A percentile compares a stretch with the other conserved stretches of the same genome.
These are phyloP conservation scores for Agrochola lota DNA, from an alignment of 2,888 invertebrate genomes.

Conservation along the genomic window DNA sequence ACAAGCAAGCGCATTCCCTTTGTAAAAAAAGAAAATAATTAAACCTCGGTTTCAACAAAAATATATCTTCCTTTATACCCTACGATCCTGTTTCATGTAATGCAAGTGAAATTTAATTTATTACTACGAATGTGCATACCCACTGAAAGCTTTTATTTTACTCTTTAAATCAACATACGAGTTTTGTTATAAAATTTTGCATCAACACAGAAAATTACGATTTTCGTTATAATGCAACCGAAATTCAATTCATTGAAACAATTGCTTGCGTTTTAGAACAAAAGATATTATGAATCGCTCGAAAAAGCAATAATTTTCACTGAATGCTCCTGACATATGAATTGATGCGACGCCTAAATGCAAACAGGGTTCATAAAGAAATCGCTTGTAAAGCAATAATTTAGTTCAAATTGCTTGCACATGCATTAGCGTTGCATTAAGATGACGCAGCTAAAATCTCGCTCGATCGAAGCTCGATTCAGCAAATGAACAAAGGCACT, in stretches of 20 bases:
- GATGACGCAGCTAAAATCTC: constrained; percentile 10
- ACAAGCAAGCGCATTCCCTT: constrained; percentile 30
- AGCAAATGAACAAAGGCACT: constrained; percentile 36
- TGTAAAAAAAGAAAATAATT: constrained; percentile 49
- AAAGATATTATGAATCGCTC: constrained; percentile 41
- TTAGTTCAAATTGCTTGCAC: constrained; percentile 5
- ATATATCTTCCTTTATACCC: constrained; percentile 15
- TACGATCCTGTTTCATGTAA: constrained; percentile 40
- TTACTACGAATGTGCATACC: constrained; percentile 31
- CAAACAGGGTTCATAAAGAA: constrained; percentile 5
- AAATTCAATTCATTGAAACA: constrained; percentile 54
- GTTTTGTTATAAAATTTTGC: constrained; percentile 47
- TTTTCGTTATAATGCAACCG: constrained; percentile 46
- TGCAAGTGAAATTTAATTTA: constrained; percentile 55
- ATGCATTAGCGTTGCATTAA: constrained; percentile 6
- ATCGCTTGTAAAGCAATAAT: constrained; percentile 28
- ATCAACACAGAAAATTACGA: constrained; percentile 28
- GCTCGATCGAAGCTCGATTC: not conserved
- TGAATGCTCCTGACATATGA: constrained; percentile 20
- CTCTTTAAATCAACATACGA: constrained; percentile 40
- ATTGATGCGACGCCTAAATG: constrained; percentile 5
- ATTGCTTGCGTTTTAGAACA: constrained; percentile 31
- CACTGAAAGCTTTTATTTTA: constrained; percentile 39
- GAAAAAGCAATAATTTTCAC: constrained; percentile 50
- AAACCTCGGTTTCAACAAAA: constrained; percentile 43